Evolutionary conservation across 2,888 invertebrate genomes (phyloP), one percentile per base, ranked within the genome.

Genomic region (Pterobdella sp.): DNA sequence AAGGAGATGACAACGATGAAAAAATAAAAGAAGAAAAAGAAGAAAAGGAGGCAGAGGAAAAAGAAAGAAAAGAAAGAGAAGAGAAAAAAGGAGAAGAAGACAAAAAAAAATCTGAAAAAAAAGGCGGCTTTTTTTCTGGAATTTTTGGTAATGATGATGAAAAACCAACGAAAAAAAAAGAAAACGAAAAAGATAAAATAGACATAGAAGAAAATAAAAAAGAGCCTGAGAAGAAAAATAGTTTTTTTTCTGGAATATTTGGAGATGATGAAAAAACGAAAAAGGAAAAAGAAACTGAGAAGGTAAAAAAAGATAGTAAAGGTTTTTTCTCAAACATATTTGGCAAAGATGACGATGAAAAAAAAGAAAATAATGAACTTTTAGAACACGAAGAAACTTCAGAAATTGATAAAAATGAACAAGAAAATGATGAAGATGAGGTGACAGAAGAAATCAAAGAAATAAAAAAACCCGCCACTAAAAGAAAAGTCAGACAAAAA

Each of bases 211-310:
- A 35, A 26, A 36, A 2, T 10, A 36, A 68, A n/a, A 35, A 35
- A 26, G 36, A 34, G 36, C 37, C 52, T 35, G 37, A 71, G n/a
- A 65, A 65, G n/a, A 35, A 32, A 32, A n/a, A 22, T 37, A 63
- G 63, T 34, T 71, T 63, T 32, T 63, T 63, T 35, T 71, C 71
- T 49, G n/a, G 37, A 18, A 29, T 68, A n/a, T 42, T 42, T n/a
- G 42, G 42, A 26, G 68, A 36, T 42, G 68, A 68, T 7, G 35
- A 65, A 10, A 63, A 63, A n/a, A 18, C 32, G 22, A 36, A 68
- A 18, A 32, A 68, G 14, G 68, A 22, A 1, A 42, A 68, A 29
- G 36, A 68, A 29, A 22, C 22, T 1, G 42, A 32, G 14, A 52
- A 69, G 37, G 32, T 26, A 4, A 3, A 69, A 1, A 49, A 69